phyloP scores from a whole-genome alignment of 2,797 vertebrate genomes.

The Coilia nasus region DNA sequence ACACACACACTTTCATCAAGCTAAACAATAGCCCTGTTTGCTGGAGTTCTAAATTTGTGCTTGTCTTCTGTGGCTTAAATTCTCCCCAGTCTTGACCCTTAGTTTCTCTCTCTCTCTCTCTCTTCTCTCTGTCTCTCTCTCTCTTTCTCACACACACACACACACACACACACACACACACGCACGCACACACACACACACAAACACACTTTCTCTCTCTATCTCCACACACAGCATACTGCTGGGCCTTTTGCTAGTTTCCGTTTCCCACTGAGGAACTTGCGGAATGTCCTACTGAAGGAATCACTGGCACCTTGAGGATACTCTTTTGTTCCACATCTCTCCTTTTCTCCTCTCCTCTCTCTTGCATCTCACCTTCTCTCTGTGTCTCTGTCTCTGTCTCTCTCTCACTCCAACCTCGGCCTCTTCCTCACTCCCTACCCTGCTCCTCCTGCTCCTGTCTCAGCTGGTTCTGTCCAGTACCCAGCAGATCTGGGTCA shows the following conservation, averaged over 20 bases:
- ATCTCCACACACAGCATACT: neutral
- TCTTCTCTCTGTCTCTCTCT: neutral
- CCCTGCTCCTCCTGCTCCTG: neutral
- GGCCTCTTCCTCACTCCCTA: no score
- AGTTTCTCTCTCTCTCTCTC: constrained; percentile 7
- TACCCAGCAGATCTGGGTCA: no score
- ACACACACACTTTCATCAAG: constrained; percentile 45
- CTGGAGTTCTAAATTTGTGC: constrained; percentile 60
- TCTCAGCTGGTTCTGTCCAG: no score
- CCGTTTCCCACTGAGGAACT: constrained; percentile 37
- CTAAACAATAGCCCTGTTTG: constrained; percentile 62
- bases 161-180: neutral
- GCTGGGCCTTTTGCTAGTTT: constrained; percentile 37
- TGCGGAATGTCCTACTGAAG: constrained; percentile 35
- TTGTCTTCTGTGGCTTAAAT: constrained; percentile 62
- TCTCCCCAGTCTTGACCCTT: neutral
- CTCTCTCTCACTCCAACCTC: neutral
- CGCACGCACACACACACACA: neutral
- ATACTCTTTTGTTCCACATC: neutral
- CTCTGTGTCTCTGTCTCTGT: neutral
- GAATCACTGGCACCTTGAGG: neutral
- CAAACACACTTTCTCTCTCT: neutral
- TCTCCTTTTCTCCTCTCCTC: neutral
- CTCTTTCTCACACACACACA: neutral
- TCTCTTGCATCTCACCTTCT: neutral